phyloP scores from a whole-genome alignment of 2,888 invertebrate genomes.

The Axea sp. region DNA sequence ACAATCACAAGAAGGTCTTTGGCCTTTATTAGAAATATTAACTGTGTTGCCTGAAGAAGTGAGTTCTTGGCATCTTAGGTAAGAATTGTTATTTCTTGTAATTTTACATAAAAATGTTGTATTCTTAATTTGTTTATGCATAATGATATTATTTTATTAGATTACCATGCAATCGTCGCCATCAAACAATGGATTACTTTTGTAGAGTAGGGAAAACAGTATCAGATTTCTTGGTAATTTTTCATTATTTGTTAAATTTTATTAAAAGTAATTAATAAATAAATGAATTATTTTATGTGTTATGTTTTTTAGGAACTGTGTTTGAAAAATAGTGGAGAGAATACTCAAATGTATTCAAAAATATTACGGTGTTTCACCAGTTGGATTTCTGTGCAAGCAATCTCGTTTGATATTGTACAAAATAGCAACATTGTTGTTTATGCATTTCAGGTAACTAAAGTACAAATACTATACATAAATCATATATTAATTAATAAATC shows the following conservation, averaged over 20 bases:
- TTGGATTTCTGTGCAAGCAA: slow-evolving; percentile 92
- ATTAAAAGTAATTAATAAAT: too few relatives aligned
- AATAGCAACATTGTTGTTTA: slow-evolving; percentile 87
- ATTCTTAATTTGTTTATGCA: slow-evolving; percentile 1
- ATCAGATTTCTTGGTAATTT: slow-evolving; percentile 85
- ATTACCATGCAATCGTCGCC: slow-evolving; percentile 94
- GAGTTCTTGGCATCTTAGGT: slow-evolving; percentile 82
- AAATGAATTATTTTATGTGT: too few relatives aligned
- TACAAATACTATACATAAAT: neutral
- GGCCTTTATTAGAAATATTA: slow-evolving; percentile 94
- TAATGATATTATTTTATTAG: slow-evolving; percentile 62
- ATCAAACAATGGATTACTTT: slow-evolving; percentile 90
- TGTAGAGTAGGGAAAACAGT: slow-evolving; percentile 88
- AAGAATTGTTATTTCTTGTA: neutral
- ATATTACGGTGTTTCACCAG: slow-evolving; percentile 93
- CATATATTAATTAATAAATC: neutral
- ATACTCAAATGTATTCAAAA: slow-evolving; percentile 85
- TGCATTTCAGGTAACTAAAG: slow-evolving; percentile 82
- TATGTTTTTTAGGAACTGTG: slow-evolving; percentile 83
- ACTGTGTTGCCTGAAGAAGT: slow-evolving; percentile 98
- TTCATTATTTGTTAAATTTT: too few relatives aligned
- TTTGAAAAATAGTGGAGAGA: slow-evolving; percentile 83
- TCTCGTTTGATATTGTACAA: slow-evolving; percentile 87
- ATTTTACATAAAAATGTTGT: too few relatives aligned
- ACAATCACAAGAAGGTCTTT: slow-evolving; percentile 83